These are phyloP conservation scores for Limanda limanda DNA, from an alignment of 2,113 vertebrate species.

Conservation along the genomic window DNA sequence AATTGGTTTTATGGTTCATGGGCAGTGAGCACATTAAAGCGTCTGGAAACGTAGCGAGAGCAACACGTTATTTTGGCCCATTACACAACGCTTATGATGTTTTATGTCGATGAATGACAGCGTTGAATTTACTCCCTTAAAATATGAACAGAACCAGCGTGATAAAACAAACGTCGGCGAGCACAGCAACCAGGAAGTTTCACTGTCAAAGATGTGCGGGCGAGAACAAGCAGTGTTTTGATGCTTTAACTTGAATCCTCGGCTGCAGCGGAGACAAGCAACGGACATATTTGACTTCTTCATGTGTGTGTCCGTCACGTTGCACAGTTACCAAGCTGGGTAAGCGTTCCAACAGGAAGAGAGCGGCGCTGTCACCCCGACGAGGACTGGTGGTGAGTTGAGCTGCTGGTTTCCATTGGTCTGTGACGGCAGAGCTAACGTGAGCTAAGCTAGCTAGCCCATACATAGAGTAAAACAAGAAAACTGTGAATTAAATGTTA, in stretches of 20 bases:
- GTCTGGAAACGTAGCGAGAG: not conserved
- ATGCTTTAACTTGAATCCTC: conserved; percentile 60
- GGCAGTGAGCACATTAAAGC: not conserved
- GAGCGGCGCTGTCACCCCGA: conserved; percentile 69
- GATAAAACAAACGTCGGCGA: not conserved
- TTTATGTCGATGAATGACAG: rapidly evolving
- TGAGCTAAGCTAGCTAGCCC: conserved; percentile 2
- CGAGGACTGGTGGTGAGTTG: conserved; percentile 72
- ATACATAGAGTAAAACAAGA: not conserved
- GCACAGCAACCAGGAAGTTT: conserved; percentile 43
- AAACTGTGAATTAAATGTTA: not conserved
- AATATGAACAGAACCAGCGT: not conserved
- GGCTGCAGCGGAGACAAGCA: not conserved
- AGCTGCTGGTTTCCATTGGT: not conserved
- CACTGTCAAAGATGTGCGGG: not conserved
- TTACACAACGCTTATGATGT: rapidly evolving
- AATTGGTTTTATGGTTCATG: conserved; percentile 71
- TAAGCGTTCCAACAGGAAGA: conserved; percentile 60
- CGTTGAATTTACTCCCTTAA: rapidly evolving
- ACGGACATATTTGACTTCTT: not conserved
- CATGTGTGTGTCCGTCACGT: not conserved
- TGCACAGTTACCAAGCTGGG: conserved; percentile 63
- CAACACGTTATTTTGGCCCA: not conserved
- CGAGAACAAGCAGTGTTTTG: conserved; percentile 62
- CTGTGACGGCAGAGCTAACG: not conserved